Base-by-base conservation (phyloP, 2,113 vertebrate species). In the Pogona vitticeps region DNA sequence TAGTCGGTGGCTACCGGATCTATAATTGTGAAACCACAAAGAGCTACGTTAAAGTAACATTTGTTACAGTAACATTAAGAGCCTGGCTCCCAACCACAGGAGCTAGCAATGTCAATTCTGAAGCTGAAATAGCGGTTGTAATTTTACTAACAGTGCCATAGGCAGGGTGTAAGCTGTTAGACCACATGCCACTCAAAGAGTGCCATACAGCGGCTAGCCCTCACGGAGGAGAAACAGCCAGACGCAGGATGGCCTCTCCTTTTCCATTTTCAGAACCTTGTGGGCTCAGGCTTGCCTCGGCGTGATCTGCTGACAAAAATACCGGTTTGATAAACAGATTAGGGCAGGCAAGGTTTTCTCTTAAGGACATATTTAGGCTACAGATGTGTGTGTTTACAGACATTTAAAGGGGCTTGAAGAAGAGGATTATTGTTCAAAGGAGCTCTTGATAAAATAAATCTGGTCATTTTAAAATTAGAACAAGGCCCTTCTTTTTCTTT, bases 1-100 rank as follows among this genome's bases (percentile, higher is more conserved):
- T 92, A 89, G 93, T 82, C 92, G 91, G 96, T 95, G 95, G 95
- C 93, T 95, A 96, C 95, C 92, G 93, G 94, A 94, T 96, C 89
- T 96, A 95, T 97, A 96, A 96, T 96, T 96, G 95, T 94, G 93
- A 94, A 95, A 96, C 96, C 96, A 96, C 96, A 96, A 96, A 96
- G 95, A 95, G 95, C 94, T 94, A 94, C 26, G 92, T 95, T 96
- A 95, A 96, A 96, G 94, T 85, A 96, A 95, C 94, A 94, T 96
- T 97, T 96, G 95, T 96, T 96, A 96, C 95, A 95, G 94, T 91
- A 94, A 94, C 92, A 94, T 96, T 95, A 95, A 95, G 89, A 91
- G 88, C 94, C 94, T 94, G 92, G 89, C 91, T 95, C 89, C 92
- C 95, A 96, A 96, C 92, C 96, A 94, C 95, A 91, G 91, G 91